Conservation (phyloP, 2,888 invertebrate species). For the Agriotes lineatus region DNA sequence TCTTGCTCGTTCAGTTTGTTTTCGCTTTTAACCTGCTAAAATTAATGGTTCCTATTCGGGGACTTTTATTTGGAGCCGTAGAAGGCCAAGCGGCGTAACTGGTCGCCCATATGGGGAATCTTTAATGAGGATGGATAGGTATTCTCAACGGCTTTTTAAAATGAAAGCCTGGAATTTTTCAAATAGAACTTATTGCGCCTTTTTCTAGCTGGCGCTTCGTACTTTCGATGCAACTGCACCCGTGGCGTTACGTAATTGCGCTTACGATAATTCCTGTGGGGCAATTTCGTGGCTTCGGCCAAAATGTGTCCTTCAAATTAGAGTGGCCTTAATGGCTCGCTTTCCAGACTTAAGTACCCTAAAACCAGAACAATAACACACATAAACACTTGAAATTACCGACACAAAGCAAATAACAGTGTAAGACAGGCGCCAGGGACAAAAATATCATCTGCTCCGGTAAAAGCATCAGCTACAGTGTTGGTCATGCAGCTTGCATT, state of each 20-base stretch:
- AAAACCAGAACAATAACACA: constrained; percentile 23
- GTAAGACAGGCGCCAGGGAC: constrained; percentile 37
- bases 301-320: constrained; percentile 2
- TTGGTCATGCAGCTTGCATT: background rate
- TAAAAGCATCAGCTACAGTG: constrained; percentile 14
- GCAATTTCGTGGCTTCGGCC: background rate
- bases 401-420: constrained; percentile 34
- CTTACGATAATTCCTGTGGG: background rate
- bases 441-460: constrained; percentile 34
- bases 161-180: background rate
- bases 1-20: constrained; percentile 28
- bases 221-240: too few relatives aligned
- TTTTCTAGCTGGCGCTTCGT: too few relatives aligned
- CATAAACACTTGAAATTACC: constrained; percentile 35
- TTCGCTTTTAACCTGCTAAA: constrained; percentile 35
- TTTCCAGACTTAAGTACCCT: constrained; percentile 9
- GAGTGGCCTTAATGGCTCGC: constrained; percentile 5
- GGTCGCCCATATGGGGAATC: constrained; percentile 2
- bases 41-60: constrained; percentile 20
- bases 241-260: background rate
- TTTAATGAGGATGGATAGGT: background rate
- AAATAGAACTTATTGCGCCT: background rate
- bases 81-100: background rate
- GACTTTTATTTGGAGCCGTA: constrained; percentile 11
- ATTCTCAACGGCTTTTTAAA: background rate